Evolutionary conservation across 2,888 invertebrate species (phyloP), one percentile per base, ranked within the genome.

Genomic region (Volucella zonaria): DNA sequence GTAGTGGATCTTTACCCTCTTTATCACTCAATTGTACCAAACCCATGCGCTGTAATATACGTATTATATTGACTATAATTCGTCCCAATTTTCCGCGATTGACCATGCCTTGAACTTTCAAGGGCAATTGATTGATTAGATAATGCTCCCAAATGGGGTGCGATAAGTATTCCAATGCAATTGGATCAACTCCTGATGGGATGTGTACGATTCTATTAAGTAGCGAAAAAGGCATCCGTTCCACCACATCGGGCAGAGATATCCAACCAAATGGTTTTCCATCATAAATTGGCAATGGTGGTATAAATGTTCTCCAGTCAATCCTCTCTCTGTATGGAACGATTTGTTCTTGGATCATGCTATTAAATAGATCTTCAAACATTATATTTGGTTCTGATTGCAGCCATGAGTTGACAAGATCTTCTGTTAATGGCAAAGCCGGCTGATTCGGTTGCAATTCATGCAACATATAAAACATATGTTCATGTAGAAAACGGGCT

Each of bases 231-330:
- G 96, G 97, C 88, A 96, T 92, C 1, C 95, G 93, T 4, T 95
- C 91, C 8, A 96, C 91, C 1, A 95, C 90, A 89, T 97, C 96
- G 86, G 94, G 94, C 82, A 96, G 92, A 66, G 95, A 92, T 40
- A 94, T 92, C 96, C 96, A 96, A 10, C 96, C 96, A 8, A 89
- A 51, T 0, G 92, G 92, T 92, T 94, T 95, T 14, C 93, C 93
- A 89, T 89, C 85, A 88, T 95, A 94, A 56, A 90, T 88, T 0
- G 94, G 94, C 56, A 96, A 89, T 0, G 96, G 95, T 0, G 95
- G 94, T 12, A 96, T 92, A 89, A 96, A 96, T 91, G 95, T 95
- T 89, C 94, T 95, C 95, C 96, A 96, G 87, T 92, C 93, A 6
- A 94, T 91, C n/a, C 88, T 88, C 66, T 93, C 92, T 3, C 92